Percentiles rank a stretch among this genome's conserved stretches.
phyloP scores from a whole-genome alignment of 2,888 invertebrate species.

The Loripinus fragilis region DNA sequence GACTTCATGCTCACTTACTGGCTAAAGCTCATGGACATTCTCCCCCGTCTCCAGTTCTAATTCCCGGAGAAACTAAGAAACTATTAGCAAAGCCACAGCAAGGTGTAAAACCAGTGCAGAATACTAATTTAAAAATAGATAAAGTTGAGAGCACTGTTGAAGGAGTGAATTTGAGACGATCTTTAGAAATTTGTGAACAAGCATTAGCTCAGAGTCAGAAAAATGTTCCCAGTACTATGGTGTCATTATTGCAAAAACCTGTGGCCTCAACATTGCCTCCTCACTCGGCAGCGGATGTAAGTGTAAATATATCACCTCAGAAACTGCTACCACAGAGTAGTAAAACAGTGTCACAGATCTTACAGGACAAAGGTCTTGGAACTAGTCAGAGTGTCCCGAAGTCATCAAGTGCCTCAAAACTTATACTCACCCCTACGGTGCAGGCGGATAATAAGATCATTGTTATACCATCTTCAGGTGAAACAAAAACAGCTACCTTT shows the following conservation, averaged over 20 bases:
- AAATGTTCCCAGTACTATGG: slow-evolving; percentile 48
- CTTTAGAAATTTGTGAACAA: slow-evolving; percentile 92
- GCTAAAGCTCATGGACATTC: slow-evolving; percentile 48
- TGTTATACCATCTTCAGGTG: slow-evolving; percentile 11
- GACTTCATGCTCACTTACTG: slow-evolving; percentile 56
- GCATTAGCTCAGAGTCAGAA: slow-evolving; percentile 92
- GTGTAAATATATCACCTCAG: slow-evolving; percentile 36
- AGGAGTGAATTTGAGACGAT: slow-evolving; percentile 93
- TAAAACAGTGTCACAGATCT: slow-evolving; percentile 59
- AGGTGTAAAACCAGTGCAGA: slow-evolving; percentile 37
- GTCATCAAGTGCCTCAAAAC: slow-evolving; percentile 63
- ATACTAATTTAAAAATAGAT: slow-evolving; percentile 25
- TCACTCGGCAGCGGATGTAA: slow-evolving; percentile 34
- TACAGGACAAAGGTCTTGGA: slow-evolving; percentile 52
- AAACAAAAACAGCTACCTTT: slow-evolving; percentile 26
- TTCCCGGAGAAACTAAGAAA: slow-evolving; percentile 47
- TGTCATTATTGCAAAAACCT: slow-evolving; percentile 58
- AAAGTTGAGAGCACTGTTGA: slow-evolving; percentile 59
- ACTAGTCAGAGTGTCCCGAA: slow-evolving; percentile 38
- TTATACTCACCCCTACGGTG: slow-evolving; percentile 54
- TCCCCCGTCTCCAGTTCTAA: slow-evolving; percentile 34
- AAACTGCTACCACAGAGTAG: slow-evolving; percentile 49
- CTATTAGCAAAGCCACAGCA: slow-evolving; percentile 9
- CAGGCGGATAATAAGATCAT: slow-evolving; percentile 17
- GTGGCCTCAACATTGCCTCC: slow-evolving; percentile 41